Percentiles rank a stretch among this genome's conserved stretches.
Evolutionary conservation across 1,140 invertebrate species (phyloP).

Genomic region (Venturia canescens): DNA sequence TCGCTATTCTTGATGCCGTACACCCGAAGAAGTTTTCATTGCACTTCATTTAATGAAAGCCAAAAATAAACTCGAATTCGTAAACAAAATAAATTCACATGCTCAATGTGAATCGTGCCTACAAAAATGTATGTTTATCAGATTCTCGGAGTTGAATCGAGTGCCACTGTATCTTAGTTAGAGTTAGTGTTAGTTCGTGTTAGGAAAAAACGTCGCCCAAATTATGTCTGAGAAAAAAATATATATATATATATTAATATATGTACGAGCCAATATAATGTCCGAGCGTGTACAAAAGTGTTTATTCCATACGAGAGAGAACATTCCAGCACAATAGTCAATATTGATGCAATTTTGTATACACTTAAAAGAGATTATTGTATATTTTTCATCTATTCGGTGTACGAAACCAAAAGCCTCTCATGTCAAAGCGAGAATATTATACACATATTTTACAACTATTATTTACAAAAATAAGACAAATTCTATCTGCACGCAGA

Average conservation of each 20-base stretch:
- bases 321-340: constrained; percentile 45
- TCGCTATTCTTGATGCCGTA: neutral
- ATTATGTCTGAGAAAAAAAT: constrained; percentile 18
- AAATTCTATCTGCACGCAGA: constrained; percentile 3
- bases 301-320: constrained; percentile 25
- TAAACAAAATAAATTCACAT: constrained; percentile 21
- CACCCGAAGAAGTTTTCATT: neutral
- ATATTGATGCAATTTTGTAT: constrained; percentile 36
- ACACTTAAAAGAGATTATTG: constrained; percentile 38
- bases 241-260: constrained; percentile 18
- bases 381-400: constrained; percentile 41
- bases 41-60: neutral
- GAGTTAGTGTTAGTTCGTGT: neutral
- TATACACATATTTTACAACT: constrained; percentile 11
- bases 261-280: neutral
- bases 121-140: constrained; percentile 3
- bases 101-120: constrained; percentile 10
- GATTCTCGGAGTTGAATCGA: neutral
- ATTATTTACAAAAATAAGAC: neutral
- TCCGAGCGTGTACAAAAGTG: constrained; percentile 26
- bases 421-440: constrained; percentile 18
- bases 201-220: constrained; percentile 12
- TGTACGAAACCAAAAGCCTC: neutral
- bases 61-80: neutral
- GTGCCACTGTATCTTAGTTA: constrained; percentile 31